Evolutionary conservation across 2,888 invertebrate genomes (phyloP), one percentile per base, ranked within the genome.

Genomic region (Drosophila cracens): DNA sequence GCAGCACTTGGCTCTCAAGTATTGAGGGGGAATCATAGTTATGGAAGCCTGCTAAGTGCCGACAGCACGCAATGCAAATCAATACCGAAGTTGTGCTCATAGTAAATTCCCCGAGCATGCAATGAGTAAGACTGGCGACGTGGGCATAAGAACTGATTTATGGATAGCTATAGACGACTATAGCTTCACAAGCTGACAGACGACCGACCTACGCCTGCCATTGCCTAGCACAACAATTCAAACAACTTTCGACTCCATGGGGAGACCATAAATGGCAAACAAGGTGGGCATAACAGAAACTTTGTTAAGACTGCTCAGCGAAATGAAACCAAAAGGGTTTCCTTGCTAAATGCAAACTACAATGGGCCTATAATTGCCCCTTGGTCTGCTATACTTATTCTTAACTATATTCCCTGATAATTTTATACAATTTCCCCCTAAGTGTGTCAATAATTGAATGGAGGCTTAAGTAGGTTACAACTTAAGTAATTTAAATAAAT

Each of bases 11-110:
- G 58, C 10, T 38, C 40, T 66, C 63, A 61, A 79, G 81, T 53
- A 66, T 62, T 51, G 25, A 31, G 31, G 25, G 43, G 29, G 36
- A 43, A 16, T 31, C 34, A 46, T 71, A 38, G 58, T 34, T 66
- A 56, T 54, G 67, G 53, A 63, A 40, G 13, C 51, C 60, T 46
- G 46, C 61, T 52, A 83, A 83, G 79, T 74, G 81, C 82, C 64
- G 67, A 52, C 59, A 43, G 51, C 89, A 85, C 89, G 84, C 84
- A 89, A 89, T 66, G 71, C 61, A 76, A 83, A 89, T 87, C 84
- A 89, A 85, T 87, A 89, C 38, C 31, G 54, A 59, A 51, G 27
- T 56, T 46, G n/a, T 16, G 40, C 34, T 40, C 40, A 27, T 38
- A 46, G 29, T 38, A 38, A 66, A 31, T 58, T 40, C 51, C 43